Evolutionary conservation across 1,140 invertebrate species (phyloP), one percentile per base, ranked within the genome.

Genomic region (Ditylenchus dipsaci): DNA sequence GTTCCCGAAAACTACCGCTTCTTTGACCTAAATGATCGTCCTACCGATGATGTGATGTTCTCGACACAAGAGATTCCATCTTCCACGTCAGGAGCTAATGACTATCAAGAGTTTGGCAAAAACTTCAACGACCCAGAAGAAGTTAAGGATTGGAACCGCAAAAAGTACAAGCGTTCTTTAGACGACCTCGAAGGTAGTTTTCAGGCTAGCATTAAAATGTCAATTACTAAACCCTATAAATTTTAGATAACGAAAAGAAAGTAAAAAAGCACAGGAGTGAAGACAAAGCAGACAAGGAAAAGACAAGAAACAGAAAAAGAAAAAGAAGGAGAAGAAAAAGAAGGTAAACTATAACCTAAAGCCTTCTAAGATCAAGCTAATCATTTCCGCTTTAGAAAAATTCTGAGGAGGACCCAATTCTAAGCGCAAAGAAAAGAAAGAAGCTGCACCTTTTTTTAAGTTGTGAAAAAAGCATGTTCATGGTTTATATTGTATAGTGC

Each of bases 1-100:
- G 85, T 97, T 69, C 93, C 94, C n/a, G 93, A 96, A 85, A 93
- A 95, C 82, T 96, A 95, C 87, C 88, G 93, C 67, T 91, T 92
- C 82, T 89, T 93, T 23, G 64, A 59, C 38, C 49, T 49, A 57
- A 85, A 89, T 90, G 73, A 90, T 89, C 26, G 78, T 67, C 42
- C 89, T 89, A 38, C 75, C 73, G 11, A 77, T 89, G 76, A 89
- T 90, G 79, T 87, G 88, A 49, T 86, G 87, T 11, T 86, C 88
- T 45, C 88, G 65, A 80, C 58, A 21, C 49, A 53, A 53, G 49
- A 53, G 49, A 19, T 15, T 19, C 15, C 49, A 15, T 8, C n/a
- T 26, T 21, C n/a, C 82, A 29, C 72, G 69, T 60, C 70, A 63
- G 66, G 69, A 30, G 59, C 67, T 58, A 57, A 59, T 59, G 53